These are phyloP conservation scores for Augochlorella aurata DNA, from an alignment of 2,888 invertebrate species.

Conservation along the genomic window DNA sequence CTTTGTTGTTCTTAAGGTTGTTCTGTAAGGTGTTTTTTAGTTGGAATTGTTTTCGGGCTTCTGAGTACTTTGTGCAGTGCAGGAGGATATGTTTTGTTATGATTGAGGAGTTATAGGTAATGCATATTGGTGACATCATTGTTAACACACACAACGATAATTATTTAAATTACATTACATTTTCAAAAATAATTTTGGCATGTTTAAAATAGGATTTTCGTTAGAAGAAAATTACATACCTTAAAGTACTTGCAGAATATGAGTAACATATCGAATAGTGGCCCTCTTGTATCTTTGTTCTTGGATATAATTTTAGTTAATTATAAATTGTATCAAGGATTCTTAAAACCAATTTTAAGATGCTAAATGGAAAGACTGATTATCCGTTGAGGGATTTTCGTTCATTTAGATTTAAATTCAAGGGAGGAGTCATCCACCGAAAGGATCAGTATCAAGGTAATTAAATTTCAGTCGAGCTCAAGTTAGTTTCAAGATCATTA, in stretches of 20 bases:
- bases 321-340: background rate
- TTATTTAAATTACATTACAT: too few species aligned
- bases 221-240: too few species aligned
- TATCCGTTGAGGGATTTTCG: background rate
- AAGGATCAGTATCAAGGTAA: background rate
- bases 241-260: background rate
- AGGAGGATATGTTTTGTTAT: too few species aligned
- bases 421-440: background rate
- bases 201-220: too few species aligned
- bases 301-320: background rate
- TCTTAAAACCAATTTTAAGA: background rate
- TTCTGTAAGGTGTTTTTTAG: too few species aligned
- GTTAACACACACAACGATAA: too few species aligned
- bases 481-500: conserved; percentile 10
- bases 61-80: too few species aligned
- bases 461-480: background rate
- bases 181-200: too few species aligned
- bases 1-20: too few species aligned
- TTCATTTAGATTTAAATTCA: conserved; percentile 1
- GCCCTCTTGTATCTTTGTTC: background rate
- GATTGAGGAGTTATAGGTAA: too few species aligned
- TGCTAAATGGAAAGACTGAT: background rate
- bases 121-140: too few species aligned
- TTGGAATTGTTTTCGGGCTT: too few species aligned
- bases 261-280: background rate